These are phyloP conservation scores for Carlito syrichta DNA, from an alignment of 2,113 vertebrate genomes.

Conservation along the genomic window DNA sequence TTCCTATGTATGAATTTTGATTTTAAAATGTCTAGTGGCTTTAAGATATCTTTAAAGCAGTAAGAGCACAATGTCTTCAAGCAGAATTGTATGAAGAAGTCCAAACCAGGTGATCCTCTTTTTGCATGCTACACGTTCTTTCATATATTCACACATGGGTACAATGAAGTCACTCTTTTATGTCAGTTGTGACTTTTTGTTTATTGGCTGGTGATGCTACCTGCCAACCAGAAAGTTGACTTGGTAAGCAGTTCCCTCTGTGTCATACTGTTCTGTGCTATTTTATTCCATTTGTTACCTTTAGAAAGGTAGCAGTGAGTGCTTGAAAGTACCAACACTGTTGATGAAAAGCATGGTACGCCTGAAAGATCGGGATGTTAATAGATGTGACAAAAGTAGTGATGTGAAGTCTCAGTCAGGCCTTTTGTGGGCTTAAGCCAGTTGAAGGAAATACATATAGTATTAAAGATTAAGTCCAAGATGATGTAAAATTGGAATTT, in stretches of 20 bases:
- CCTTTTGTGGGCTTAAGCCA: neutral
- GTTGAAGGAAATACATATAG: neutral
- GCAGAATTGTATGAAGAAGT: constrained; percentile 24
- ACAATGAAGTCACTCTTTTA: neutral
- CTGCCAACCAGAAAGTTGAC: neutral
- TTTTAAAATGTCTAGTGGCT: constrained; percentile 29
- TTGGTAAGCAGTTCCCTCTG: neutral
- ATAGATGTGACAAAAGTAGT: neutral
- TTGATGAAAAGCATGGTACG: neutral
- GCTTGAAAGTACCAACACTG: neutral
- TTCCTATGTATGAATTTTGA: neutral
- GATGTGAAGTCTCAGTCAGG: neutral
- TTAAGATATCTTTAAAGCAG: constrained; percentile 32
- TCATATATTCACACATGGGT: neutral
- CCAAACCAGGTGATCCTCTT: constrained; percentile 6
- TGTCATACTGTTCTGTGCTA: neutral
- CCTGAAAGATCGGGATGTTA: neutral
- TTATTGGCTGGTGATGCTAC: neutral
- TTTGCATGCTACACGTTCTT: neutral
- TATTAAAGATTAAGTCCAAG: neutral
- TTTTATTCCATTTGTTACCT: neutral
- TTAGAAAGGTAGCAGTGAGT: neutral
- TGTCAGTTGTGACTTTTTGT: neutral
- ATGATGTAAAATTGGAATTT: neutral
- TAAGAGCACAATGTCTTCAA: constrained; percentile 37